Base-by-base conservation (phyloP, 92 coral and sea anemone species). In the Phenganax subtilis region DNA sequence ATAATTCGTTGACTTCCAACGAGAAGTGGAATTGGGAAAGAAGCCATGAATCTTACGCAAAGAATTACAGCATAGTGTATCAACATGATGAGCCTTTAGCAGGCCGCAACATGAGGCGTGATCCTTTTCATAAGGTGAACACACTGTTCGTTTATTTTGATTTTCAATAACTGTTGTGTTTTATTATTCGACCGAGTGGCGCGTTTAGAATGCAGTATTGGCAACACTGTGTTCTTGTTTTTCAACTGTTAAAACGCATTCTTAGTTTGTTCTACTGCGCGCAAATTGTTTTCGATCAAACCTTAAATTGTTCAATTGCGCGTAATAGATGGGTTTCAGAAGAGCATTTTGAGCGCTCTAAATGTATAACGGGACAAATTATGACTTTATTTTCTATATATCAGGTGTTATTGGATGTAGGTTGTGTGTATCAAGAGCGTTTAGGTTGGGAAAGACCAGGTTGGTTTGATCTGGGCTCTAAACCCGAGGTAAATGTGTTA, bases 361-460 rank as follows among this genome's bases (percentile, higher is more conserved):
- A 37, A 37, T 37, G 47, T 37, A 37, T 37, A 37, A 5, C 47
- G 47, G 47, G 47, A 37, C 47, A 37, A 20, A 37, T 37, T 37
- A 37, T 37, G 5, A 37, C 47, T 37, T 37, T 37, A 37, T 37
- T 37, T 37, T 37, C 47, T 37, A 37, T 70, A 44, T 77, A 15
- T 4, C 79, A 96, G 99, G 97, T 83, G n/a, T 78, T 96, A 74
- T 64, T 96, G 82, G 93, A 91, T 61, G 91, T 87, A 15, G 99
- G 99, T 4, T 96, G 99, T 84, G 87, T 83, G 2, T 96, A 92
- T 77, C 99, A 96, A 80, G 99, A 96, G 67, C 90, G 99, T 7
- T 91, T 92, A 74, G 99, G 99, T 55, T 96, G 99, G 99, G 99
- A 96, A 80, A 87, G 99, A 72, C 99, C 99, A 59, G 99, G 99